These are phyloP conservation scores for Dasypolia templi DNA, from an alignment of 2,888 invertebrate genomes.

Conservation along the genomic window DNA sequence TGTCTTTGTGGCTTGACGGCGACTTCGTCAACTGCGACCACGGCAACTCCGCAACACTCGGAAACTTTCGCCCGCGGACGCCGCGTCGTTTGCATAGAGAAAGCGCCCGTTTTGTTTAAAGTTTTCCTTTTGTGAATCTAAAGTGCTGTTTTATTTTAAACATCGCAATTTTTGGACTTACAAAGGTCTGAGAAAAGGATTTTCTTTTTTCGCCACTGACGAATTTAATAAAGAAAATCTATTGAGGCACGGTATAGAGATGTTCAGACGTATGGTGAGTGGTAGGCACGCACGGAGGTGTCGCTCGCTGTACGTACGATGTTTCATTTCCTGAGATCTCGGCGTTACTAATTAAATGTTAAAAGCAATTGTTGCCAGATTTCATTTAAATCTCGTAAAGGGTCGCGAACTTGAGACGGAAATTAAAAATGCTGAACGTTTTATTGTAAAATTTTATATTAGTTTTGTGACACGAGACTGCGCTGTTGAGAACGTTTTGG, in stretches of 20 bases:
- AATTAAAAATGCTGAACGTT: constrained; percentile 82
- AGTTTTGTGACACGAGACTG: constrained; percentile 67
- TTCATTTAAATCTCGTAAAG: constrained; percentile 83
- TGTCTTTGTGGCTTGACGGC: constrained; percentile 46
- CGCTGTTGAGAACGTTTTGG: constrained; percentile 67
- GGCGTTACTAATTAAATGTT: constrained; percentile 84
- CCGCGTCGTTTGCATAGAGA: constrained; percentile 85
- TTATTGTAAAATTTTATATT: constrained; percentile 81
- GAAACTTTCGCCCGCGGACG: constrained; percentile 80
- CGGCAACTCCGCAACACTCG: constrained; percentile 67
- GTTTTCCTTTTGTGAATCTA: constrained; percentile 83
- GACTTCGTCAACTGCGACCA: constrained; percentile 62
- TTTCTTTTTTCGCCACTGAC: constrained; percentile 63
- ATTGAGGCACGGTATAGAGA: constrained; percentile 62
- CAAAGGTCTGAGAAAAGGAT: constrained; percentile 69
- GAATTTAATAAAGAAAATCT: constrained; percentile 79
- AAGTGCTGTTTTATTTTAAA: constrained; percentile 81
- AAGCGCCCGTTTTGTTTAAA: constrained; percentile 82
- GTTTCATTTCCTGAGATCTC: constrained; percentile 82
- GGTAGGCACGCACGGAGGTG: constrained; percentile 74
- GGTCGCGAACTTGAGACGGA: constrained; percentile 77
- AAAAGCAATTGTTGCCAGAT: constrained; percentile 81
- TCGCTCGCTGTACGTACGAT: constrained; percentile 71
- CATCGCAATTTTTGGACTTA: constrained; percentile 68
- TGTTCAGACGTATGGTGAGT: constrained; percentile 63